Percentiles rank a stretch among this genome's conserved stretches.
Evolutionary conservation across 2,888 invertebrate genomes (phyloP).

Genomic region (Chrysina gloriosa): DNA sequence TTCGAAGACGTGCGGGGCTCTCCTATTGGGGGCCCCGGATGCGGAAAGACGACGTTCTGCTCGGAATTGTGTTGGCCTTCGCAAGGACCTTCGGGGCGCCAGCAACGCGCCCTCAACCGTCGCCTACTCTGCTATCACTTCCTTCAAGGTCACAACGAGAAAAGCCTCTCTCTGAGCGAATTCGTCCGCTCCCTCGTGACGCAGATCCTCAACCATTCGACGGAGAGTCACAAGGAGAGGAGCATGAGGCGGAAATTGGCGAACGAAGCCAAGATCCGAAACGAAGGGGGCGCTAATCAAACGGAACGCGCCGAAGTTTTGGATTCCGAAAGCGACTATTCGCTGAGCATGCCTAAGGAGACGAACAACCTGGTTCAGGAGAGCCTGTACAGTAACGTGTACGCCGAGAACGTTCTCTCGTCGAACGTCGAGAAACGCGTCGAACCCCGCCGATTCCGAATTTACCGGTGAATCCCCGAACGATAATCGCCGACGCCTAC

Average conservation of each 20-base stretch:
- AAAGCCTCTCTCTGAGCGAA: slow-evolving; percentile 84
- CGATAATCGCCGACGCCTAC: slow-evolving; percentile 81
- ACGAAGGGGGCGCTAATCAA: background rate
- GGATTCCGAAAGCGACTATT: slow-evolving; percentile 39
- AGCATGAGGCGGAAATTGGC: slow-evolving; percentile 61
- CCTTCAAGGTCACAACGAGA: slow-evolving; percentile 86
- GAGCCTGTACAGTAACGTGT: slow-evolving; percentile 59
- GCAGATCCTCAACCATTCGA: slow-evolving; percentile 83
- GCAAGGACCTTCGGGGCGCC: slow-evolving; percentile 73
- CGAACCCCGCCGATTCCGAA: slow-evolving; percentile 65
- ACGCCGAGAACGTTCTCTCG: slow-evolving; percentile 55
- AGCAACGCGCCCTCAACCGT: slow-evolving; percentile 79
- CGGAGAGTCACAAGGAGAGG: slow-evolving; percentile 65
- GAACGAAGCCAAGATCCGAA: slow-evolving; percentile 50
- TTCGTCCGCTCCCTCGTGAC: slow-evolving; percentile 88
- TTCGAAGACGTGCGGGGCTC: slow-evolving; percentile 87
- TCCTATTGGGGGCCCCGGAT: slow-evolving; percentile 92
- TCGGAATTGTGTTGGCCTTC: slow-evolving; percentile 82
- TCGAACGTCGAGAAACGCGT: slow-evolving; percentile 54
- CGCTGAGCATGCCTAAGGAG: slow-evolving; percentile 31
- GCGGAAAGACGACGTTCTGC: slow-evolving; percentile 93
- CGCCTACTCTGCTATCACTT: slow-evolving; percentile 89
- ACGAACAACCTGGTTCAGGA: slow-evolving; percentile 55
- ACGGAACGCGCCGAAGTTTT: slow-evolving; percentile 9
- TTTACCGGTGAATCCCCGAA: slow-evolving; percentile 70